Evolutionary conservation across 1,140 invertebrate species (phyloP).

Genomic region (Helicorthomorpha holstii): DNA sequence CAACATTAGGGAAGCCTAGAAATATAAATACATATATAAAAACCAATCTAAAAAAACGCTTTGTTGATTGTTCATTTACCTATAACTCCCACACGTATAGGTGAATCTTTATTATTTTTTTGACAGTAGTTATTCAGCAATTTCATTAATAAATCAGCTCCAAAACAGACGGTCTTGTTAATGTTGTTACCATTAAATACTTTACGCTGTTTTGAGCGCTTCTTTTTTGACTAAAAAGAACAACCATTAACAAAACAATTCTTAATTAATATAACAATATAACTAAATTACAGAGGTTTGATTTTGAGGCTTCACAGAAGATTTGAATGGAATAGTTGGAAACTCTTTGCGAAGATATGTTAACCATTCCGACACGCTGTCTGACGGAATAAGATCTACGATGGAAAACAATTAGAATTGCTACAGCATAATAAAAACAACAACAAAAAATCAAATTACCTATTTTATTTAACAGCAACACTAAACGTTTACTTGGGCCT

Average conservation of each 20-base stretch:
- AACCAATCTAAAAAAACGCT: too few species aligned
- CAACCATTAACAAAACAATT: too few species aligned
- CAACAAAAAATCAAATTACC: too few species aligned
- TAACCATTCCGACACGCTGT: constrained; percentile 81
- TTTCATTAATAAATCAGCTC: constrained; percentile 81
- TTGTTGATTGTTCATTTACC: too few species aligned
- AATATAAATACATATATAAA: too few species aligned
- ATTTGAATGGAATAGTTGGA: constrained; percentile 88
- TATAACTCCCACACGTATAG: constrained; percentile 83
- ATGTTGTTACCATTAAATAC: too few species aligned
- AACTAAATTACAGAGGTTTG: constrained; percentile 45
- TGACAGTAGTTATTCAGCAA: constrained; percentile 88
- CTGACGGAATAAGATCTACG: constrained; percentile 78
- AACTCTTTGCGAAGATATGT: constrained; percentile 57
- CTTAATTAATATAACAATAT: constrained; percentile 8
- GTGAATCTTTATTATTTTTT: constrained; percentile 74
- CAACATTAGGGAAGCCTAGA: constrained; percentile 83
- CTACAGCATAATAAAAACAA: constrained; percentile 1
- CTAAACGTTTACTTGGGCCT: constrained; percentile 65
- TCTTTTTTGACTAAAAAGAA: neutral
- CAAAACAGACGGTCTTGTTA: constrained; percentile 62
- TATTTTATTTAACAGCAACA: constrained; percentile 91
- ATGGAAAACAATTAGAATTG: constrained; percentile 9
- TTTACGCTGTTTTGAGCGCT: neutral
- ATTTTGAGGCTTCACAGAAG: constrained; percentile 85